phyloP scores from a whole-genome alignment of 1,140 invertebrate species.

The Lasioglossum albipes region DNA sequence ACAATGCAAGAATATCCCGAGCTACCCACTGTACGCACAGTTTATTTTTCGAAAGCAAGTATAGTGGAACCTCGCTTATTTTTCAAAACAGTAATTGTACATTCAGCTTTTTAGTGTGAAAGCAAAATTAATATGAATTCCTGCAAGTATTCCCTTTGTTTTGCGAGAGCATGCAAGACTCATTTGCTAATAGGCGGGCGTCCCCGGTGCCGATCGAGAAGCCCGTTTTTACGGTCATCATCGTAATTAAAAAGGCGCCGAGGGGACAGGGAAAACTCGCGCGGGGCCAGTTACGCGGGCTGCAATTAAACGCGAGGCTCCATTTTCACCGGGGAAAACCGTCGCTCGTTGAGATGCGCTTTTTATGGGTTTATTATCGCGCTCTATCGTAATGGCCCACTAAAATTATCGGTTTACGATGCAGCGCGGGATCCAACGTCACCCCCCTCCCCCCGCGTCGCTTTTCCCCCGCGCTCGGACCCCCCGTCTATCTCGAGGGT shows the following conservation, averaged over 20 bases:
- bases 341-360: background rate
- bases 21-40: too few relatives aligned
- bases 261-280: background rate
- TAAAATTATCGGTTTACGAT: conserved; percentile 44
- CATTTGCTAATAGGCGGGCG: too few relatives aligned
- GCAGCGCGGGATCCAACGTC: background rate
- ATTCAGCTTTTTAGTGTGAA: too few relatives aligned
- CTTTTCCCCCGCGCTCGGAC: too few relatives aligned
- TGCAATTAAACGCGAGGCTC: conserved; percentile 19
- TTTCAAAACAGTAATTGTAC: too few relatives aligned
- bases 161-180: too few relatives aligned
- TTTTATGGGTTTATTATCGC: conserved; percentile 33
- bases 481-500: conserved; percentile 17
- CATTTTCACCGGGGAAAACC: conserved; percentile 11
- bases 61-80: too few relatives aligned
- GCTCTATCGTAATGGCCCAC: conserved; percentile 30
- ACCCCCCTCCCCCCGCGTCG: background rate
- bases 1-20: too few relatives aligned
- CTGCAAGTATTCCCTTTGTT: too few relatives aligned
- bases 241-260: background rate
- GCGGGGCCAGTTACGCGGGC: background rate
- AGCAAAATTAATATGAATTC: too few relatives aligned
- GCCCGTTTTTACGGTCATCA: conserved; percentile 17
- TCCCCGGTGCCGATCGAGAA: background rate
- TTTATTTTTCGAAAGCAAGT: too few relatives aligned